Evolutionary conservation across 2,113 vertebrate genomes (phyloP).

Genomic region (Melospiza georgiana): DNA sequence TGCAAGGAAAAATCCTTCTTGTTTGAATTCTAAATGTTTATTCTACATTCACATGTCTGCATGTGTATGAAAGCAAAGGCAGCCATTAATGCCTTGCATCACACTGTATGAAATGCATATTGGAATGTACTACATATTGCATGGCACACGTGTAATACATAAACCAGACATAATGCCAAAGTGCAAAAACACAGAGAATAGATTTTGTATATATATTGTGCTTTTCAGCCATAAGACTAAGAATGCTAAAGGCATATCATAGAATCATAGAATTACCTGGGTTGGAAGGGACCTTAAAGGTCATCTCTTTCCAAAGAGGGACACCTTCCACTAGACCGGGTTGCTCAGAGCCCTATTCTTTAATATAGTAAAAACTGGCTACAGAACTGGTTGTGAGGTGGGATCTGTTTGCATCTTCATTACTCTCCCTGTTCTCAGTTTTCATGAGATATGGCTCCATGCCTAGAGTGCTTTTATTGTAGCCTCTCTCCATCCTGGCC

Average conservation of each 20-base stretch:
- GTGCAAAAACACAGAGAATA: not conserved
- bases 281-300: not conserved
- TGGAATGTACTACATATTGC: slow-evolving; percentile 23
- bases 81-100: slow-evolving; percentile 1
- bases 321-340: not conserved
- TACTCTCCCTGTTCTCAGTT: not conserved
- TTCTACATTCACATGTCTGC: not conserved
- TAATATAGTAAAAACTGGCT: not conserved
- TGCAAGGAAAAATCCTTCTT: not conserved
- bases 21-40: not conserved
- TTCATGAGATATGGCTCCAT: not conserved
- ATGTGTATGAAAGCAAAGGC: not conserved
- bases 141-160: slow-evolving; percentile 9
- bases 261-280: not conserved
- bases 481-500: not conserved
- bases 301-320: not conserved
- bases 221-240: not conserved
- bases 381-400: not conserved
- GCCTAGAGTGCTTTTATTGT: slow-evolving; percentile 33
- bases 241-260: not conserved
- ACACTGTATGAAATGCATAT: not conserved
- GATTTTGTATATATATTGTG: not conserved
- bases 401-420: not conserved
- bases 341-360: not conserved
- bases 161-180: not conserved